Evolutionary conservation across 1,140 invertebrate species (phyloP), one percentile per base, ranked within the genome.

Genomic region (Drosophila leontia): DNA sequence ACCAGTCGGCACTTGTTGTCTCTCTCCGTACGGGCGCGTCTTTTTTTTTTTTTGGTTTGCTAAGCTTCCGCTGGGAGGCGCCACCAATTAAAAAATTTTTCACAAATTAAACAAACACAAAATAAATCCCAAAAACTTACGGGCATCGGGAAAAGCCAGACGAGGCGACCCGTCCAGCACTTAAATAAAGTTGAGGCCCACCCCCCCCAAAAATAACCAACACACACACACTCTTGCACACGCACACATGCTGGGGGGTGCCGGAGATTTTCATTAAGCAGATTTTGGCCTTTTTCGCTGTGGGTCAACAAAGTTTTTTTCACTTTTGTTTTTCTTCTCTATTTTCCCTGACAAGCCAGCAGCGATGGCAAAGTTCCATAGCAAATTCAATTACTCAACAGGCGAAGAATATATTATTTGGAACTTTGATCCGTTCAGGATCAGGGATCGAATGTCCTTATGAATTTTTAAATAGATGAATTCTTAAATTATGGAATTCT

Each of bases 21-120:
- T 56, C 19, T 56, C 23, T 39, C 13, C 19, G 35, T 55, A 37
- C 53, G 19, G 35, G 13, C 44, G 26, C 44, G 44, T 68, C 45
- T 50, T 34, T 23, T 50, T 34, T 61, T 65, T 34, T 61, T 65
- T 68, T 48, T n/a, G 68, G n/a, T 72, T 50, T 39, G 55, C 37
- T 87, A 87, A 87, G 83, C 83, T 87, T 37, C 80, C 83, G 76
- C 68, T 84, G 80, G 76, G 80, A 77, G 77, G 84, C 83, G 83
- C 83, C 83, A 87, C 74, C 64, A 55, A 63, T 48, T 42, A 64
- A 61, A 69, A 48, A 11, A 56, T 65, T 77, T 57, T 77, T 68
- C 62, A 55, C 48, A 78, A 78, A 78, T 70, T 78, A 63, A 78
- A 53, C 69, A 78, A 69, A 62, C 56, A 69, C 64, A 62, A 72